Conservation (phyloP, 2,113 vertebrate species). For the Ammodytes marinus region DNA sequence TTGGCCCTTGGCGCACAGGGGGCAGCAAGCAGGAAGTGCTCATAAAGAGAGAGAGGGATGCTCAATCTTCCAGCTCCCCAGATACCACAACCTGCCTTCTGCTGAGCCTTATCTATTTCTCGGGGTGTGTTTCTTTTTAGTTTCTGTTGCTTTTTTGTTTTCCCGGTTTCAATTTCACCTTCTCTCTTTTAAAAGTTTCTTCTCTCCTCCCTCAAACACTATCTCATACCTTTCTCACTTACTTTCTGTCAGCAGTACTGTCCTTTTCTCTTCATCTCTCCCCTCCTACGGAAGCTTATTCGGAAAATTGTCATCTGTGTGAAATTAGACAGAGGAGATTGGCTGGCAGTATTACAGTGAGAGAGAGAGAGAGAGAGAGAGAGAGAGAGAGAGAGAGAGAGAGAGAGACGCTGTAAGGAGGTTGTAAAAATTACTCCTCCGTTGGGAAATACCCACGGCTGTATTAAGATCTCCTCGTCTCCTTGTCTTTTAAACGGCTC, state of each 20-base stretch:
- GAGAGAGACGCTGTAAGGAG: conserved; percentile 67
- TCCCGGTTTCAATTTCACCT: conserved; percentile 22
- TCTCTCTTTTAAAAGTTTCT: conserved; percentile 18
- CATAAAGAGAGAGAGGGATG: conserved; percentile 64
- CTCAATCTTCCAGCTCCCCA: conserved; percentile 67
- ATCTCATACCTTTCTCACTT: conserved; percentile 36
- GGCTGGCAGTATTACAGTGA: conserved; percentile 67
- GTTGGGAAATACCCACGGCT: conserved; percentile 79
- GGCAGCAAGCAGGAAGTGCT: conserved; percentile 59
- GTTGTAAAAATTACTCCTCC: conserved; percentile 80
- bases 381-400: conserved; percentile 47
- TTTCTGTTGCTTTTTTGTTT: conserved; percentile 45
- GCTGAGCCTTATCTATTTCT: conserved; percentile 58
- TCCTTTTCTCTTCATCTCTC: conserved; percentile 30
- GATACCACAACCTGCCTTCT: conserved; percentile 58
- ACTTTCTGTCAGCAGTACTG: conserved; percentile 10
- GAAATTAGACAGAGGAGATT: conserved; percentile 74
- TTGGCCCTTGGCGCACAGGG: conserved; percentile 58
- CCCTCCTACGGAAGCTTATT: conserved; percentile 57
- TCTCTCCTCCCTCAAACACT: conserved; percentile 23
- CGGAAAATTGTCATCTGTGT: conserved; percentile 66
- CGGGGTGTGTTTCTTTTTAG: conserved; percentile 2
- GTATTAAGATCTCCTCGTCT: conserved; percentile 80
- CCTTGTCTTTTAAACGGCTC: conserved; percentile 79
- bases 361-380: conserved; percentile 50